A percentile compares a stretch with the other conserved stretches of the same genome.
Conservation (phyloP, 1,140 invertebrate species). For the Calosoma granatense region DNA sequence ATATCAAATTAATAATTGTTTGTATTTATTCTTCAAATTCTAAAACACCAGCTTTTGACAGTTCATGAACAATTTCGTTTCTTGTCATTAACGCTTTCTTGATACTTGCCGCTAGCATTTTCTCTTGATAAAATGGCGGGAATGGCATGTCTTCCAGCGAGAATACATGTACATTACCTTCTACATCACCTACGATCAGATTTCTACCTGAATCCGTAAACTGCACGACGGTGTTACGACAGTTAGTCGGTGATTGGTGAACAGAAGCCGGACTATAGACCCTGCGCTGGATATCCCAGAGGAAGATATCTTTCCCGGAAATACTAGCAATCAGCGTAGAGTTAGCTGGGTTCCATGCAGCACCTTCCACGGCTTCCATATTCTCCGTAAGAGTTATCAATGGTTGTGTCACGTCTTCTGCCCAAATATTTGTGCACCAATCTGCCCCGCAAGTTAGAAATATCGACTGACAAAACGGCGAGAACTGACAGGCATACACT, state of each 20-base stretch:
- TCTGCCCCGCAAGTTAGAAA: conserved; percentile 77
- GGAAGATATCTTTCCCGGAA: conserved; percentile 54
- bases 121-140: conserved; percentile 50
- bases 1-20: neutral
- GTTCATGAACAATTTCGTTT: conserved; percentile 37
- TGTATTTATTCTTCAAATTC: neutral
- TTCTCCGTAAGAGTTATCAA: conserved; percentile 47
- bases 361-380: conserved; percentile 50
- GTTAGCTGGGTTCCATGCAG: conserved; percentile 69
- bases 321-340: conserved; percentile 72
- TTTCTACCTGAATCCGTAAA: conserved; percentile 56
- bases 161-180: conserved; percentile 51
- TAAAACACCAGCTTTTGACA: neutral
- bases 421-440: conserved; percentile 54
- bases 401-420: conserved; percentile 46
- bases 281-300: conserved; percentile 63
- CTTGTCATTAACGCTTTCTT: conserved; percentile 49
- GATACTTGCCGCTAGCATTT: conserved; percentile 46
- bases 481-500: conserved; percentile 66
- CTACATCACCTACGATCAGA: conserved; percentile 50
- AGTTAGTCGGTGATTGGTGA: conserved; percentile 35
- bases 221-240: conserved; percentile 37
- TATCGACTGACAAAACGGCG: conserved; percentile 63
- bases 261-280: conserved; percentile 50
- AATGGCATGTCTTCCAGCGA: conserved; percentile 57